Base-by-base conservation (phyloP, 2,797 vertebrate genomes). In the Platyrinchus mystaceus region DNA sequence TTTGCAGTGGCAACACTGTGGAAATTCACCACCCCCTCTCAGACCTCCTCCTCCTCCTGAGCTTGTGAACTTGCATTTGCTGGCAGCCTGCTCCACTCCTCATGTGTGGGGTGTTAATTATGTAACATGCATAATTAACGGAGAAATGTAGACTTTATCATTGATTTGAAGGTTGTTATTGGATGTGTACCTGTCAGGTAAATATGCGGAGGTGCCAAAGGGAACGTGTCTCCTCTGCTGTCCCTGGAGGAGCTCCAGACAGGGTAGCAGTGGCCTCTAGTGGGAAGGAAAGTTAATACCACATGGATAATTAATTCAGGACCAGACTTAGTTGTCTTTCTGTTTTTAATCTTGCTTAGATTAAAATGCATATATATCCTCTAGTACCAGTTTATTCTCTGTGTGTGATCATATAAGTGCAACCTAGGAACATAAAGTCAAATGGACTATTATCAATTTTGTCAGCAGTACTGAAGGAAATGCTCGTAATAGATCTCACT, bases 231-330 rank as follows among this genome's bases (percentile, higher is more conserved):
- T 78, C 19, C 47, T 56, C 37, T 58, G 67, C 49, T 10, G 12
- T 28, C 78, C 7, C 19, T n/a, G 1, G 14, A 46, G 46, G 26
- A 68, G 30, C 49, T 90, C 87, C 0, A 1, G 73, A 14, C 91
- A 86, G 90, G 86, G 28, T 70, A 74, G 94, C 59, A 94, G 96
- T 86, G 95, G 96, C 98, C 97, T 96, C 98, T 97, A 47, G 94
- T 96, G 97, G 96, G 83, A 84, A 89, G 43, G 22, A 24, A 52
- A 90, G 63, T 87, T 64, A 67, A n/a, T 76, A 90, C 64, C 27
- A 58, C 43, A 4, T 73, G 83, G 67, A 11, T 28, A 3, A 7
- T 76, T 26, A 79, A 92, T 75, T 91, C 89, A 77, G 73, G 49
- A 34, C 14, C 30, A 58, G 32, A 32, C 44, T 89, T 86, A 39